These are phyloP conservation scores for Lithobates sylvaticus DNA, from an alignment of 2,797 vertebrate genomes.

Conservation along the genomic window DNA sequence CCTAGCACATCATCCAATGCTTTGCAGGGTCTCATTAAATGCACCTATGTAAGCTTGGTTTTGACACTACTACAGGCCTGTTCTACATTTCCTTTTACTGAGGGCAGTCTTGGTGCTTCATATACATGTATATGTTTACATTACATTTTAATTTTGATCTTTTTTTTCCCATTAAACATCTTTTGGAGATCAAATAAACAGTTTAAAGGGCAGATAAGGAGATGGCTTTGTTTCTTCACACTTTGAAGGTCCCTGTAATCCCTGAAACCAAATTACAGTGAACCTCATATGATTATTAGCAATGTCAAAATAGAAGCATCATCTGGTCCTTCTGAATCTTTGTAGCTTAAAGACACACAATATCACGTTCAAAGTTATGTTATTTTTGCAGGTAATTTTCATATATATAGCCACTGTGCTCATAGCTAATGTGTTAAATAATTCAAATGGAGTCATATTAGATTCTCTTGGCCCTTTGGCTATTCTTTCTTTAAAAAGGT, in stretches of 20 bases:
- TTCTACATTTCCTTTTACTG: neutral
- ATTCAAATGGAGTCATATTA: slow-evolving; percentile 63
- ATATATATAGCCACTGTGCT: slow-evolving; percentile 62
- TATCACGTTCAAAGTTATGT: slow-evolving; percentile 57
- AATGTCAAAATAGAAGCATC: slow-evolving; percentile 29
- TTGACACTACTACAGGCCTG: neutral
- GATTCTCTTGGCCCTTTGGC: slow-evolving; percentile 60
- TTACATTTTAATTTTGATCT: neutral
- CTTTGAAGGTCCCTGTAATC: neutral
- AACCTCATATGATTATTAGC: slow-evolving; percentile 8
- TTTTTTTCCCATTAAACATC: neutral
- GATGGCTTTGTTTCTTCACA: neutral
- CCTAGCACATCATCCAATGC: too few relatives aligned
- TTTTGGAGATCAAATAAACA: neutral
- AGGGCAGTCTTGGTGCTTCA: neutral
- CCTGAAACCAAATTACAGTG: slow-evolving; percentile 3
- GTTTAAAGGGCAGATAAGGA: neutral
- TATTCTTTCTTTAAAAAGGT: slow-evolving; percentile 56
- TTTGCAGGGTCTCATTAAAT: too few relatives aligned
- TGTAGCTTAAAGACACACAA: slow-evolving; percentile 58
- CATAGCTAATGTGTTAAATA: slow-evolving; percentile 63
- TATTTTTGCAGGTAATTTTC: slow-evolving; percentile 63
- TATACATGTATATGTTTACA: neutral
- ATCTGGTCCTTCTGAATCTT: slow-evolving; percentile 19
- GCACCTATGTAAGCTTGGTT: neutral